Conservation (phyloP, 2,113 vertebrate genomes). For the Myiozetetes cayanensis region DNA sequence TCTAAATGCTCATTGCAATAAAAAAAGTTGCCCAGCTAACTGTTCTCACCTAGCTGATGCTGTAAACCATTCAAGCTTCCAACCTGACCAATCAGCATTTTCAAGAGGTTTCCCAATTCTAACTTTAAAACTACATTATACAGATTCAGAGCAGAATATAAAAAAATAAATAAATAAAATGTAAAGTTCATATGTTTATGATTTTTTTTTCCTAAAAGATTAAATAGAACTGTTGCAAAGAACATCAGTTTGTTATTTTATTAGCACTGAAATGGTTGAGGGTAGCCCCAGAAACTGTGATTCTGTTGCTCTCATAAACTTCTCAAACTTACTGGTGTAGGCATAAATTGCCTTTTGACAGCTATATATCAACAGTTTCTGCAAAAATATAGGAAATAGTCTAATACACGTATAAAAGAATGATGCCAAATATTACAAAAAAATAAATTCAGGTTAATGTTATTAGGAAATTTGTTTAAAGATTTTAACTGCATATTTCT, state of each 20-base stretch:
- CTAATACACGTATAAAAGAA: not conserved
- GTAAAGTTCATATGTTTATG: accelerated
- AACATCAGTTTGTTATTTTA: not conserved
- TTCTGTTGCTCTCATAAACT: not conserved
- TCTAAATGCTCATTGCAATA: not conserved
- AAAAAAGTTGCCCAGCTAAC: not conserved
- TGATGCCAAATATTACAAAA: not conserved
- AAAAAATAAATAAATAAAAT: not conserved
- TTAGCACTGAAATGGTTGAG: not conserved
- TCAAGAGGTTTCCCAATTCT: not conserved
- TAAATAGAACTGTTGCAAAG: not conserved
- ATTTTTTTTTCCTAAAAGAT: not conserved
- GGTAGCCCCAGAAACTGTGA: not conserved
- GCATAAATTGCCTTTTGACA: not conserved
- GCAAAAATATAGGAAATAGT: not conserved
- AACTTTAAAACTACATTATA: not conserved
- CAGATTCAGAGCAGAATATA: not conserved
- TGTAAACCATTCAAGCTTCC: not conserved
- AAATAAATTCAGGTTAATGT: not conserved
- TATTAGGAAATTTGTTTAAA: not conserved
- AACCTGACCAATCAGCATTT: not conserved
- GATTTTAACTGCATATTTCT: not conserved
- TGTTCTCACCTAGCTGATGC: not conserved
- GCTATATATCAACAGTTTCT: not conserved
- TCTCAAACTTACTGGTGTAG: not conserved